Percentiles rank a stretch among this genome's conserved stretches.
These are phyloP conservation scores for Ctenomys sociabilis DNA, from an alignment of 2,113 vertebrate species.

Conservation along the genomic window DNA sequence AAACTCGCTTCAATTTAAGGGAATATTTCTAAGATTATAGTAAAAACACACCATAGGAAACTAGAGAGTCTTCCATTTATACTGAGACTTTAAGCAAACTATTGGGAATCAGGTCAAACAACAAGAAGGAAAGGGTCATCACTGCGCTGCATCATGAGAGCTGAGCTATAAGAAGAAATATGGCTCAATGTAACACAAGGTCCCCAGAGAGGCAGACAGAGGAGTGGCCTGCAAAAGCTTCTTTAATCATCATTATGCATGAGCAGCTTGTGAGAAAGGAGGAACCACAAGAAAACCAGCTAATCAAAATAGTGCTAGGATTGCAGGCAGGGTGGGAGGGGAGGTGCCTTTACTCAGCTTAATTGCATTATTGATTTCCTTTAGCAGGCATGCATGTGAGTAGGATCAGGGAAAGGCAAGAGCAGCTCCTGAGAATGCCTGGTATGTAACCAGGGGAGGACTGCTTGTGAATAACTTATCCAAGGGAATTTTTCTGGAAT, in stretches of 20 bases:
- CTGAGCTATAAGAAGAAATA: not conserved
- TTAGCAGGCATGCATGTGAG: not conserved
- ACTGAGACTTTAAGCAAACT: not conserved
- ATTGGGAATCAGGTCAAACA: not conserved
- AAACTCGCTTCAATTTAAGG: not conserved
- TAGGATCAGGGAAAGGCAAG: not conserved
- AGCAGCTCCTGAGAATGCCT: not conserved
- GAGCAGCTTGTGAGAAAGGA: not conserved
- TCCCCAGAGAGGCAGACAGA: accelerated
- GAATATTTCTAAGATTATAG: not conserved
- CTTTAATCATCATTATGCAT: not conserved
- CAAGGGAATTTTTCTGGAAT: not conserved
- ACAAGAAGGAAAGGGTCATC: not conserved
- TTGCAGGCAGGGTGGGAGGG: not conserved
- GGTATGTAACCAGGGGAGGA: not conserved
- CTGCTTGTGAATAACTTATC: not conserved
- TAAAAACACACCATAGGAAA: not conserved
- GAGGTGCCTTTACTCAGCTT: not conserved
- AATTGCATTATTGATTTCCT: not conserved
- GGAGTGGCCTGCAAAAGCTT: not conserved
- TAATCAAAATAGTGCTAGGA: not conserved
- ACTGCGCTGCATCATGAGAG: not conserved
- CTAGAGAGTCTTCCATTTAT: not conserved
- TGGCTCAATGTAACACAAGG: not conserved
- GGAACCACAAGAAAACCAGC: not conserved